phyloP scores from a whole-genome alignment of 2,113 vertebrate genomes.

The Muntiacus muntjak region DNA sequence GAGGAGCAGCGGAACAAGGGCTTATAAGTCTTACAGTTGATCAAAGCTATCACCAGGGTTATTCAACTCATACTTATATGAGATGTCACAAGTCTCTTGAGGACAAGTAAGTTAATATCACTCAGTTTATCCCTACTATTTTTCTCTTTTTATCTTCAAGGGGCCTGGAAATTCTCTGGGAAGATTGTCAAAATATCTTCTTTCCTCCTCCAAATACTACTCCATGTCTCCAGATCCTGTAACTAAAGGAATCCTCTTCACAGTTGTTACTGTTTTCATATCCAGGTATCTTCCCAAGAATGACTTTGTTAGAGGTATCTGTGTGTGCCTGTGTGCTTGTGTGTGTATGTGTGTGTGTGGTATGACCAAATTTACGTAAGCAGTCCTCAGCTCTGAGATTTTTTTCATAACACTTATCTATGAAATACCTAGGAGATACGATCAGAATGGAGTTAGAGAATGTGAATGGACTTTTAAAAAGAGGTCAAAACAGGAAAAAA shows the following conservation, averaged over 20 bases:
- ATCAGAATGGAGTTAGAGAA: not conserved
- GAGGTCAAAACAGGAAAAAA: not conserved
- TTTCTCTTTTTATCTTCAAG: not conserved
- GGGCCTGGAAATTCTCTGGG: not conserved
- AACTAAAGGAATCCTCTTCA: not conserved
- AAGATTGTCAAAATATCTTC: not conserved
- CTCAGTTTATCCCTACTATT: not conserved
- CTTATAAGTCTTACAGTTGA: not conserved
- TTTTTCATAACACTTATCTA: not conserved
- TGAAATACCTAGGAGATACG: not conserved
- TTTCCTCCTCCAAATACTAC: not conserved
- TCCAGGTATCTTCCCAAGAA: not conserved
- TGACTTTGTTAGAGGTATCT: not conserved
- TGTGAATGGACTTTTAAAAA: not conserved
- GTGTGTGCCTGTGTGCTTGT: not conserved
- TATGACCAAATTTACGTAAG: not conserved
- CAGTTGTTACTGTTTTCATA: not conserved
- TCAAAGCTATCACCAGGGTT: not conserved
- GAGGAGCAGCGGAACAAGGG: not conserved
- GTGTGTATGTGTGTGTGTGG: not conserved
- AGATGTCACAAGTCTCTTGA: not conserved
- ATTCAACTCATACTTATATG: not conserved
- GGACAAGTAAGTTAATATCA: not conserved
- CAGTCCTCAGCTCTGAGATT: not conserved
- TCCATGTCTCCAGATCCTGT: not conserved